These are phyloP conservation scores for Drosophila anomalata DNA, from an alignment of 2,888 invertebrate genomes.

Conservation along the genomic window DNA sequence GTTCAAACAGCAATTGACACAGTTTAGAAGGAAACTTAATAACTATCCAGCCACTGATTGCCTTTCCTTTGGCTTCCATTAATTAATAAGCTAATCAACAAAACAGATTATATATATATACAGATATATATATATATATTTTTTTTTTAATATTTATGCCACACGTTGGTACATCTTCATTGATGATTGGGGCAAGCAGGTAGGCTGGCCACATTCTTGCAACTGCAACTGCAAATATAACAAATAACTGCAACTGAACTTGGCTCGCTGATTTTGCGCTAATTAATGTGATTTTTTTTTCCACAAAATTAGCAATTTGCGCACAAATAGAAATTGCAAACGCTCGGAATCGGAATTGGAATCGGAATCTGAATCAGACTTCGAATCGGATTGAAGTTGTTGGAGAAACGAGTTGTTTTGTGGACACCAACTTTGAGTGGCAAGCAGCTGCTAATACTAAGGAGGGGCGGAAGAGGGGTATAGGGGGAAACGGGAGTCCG, in stretches of 20 bases:
- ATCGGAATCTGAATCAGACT: conserved; percentile 35
- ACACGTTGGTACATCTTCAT: conserved; percentile 31
- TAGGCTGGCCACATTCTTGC: neutral
- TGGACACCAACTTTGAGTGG: conserved; percentile 37
- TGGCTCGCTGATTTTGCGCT: conserved; percentile 68
- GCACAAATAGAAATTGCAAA: conserved; percentile 72
- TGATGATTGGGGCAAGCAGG: conserved; percentile 3
- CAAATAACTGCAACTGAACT: conserved; percentile 41
- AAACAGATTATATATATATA: neutral
- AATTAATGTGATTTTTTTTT: conserved; percentile 71
- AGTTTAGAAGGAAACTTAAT: conserved; percentile 40
- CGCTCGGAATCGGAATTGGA: conserved; percentile 40
- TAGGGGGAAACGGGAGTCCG: conserved; percentile 24
- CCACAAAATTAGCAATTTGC: conserved; percentile 79
- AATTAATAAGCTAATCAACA: conserved; percentile 9
- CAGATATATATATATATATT: neutral
- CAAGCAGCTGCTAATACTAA: conserved; percentile 21
- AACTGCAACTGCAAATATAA: conserved; percentile 28
- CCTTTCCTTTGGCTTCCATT: conserved; percentile 17
- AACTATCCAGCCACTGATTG: conserved; percentile 32
- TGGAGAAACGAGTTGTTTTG: conserved; percentile 30
- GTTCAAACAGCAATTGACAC: conserved; percentile 70
- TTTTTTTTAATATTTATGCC: neutral
- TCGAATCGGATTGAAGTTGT: neutral
- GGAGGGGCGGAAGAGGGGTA: neutral